Evolutionary conservation across 2,113 vertebrate species (phyloP).

Genomic region (Turdus rufiventris): DNA sequence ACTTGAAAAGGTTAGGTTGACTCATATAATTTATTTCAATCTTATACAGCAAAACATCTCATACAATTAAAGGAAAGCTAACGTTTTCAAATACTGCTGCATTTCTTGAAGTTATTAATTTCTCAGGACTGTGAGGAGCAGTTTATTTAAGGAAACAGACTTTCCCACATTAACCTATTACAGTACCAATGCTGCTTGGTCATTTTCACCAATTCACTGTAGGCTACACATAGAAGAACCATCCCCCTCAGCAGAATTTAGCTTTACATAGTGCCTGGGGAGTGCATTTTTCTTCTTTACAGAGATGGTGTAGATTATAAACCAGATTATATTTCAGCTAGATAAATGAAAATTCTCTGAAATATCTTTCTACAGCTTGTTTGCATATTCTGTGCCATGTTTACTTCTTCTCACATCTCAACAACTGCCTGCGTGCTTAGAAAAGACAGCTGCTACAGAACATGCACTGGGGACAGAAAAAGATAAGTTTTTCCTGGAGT

Average conservation of each 20-base stretch:
- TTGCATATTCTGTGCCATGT: not conserved
- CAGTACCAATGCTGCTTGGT: not conserved
- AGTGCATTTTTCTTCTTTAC: not conserved
- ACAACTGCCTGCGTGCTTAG: not conserved
- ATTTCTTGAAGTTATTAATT: not conserved
- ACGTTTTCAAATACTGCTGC: not conserved
- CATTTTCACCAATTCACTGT: not conserved
- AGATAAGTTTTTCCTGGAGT: not conserved
- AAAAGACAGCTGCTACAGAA: not conserved
- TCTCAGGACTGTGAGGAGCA: not conserved
- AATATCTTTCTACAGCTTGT: not conserved
- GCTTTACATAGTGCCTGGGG: not conserved
- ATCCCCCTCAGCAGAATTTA: not conserved
- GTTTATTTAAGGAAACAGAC: not conserved
- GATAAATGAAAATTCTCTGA: not conserved
- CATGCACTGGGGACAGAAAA: not conserved
- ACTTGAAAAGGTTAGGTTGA: conserved; percentile 8
- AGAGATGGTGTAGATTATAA: not conserved
- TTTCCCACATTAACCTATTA: not conserved
- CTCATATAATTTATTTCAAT: conserved; percentile 17
- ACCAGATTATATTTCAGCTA: not conserved
- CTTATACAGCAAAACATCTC: not conserved
- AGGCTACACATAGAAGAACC: not conserved
- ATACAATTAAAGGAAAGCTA: not conserved
- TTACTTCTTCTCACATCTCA: not conserved